Base-by-base conservation (phyloP, 1,140 invertebrate species). In the Hyphantria cunea region DNA sequence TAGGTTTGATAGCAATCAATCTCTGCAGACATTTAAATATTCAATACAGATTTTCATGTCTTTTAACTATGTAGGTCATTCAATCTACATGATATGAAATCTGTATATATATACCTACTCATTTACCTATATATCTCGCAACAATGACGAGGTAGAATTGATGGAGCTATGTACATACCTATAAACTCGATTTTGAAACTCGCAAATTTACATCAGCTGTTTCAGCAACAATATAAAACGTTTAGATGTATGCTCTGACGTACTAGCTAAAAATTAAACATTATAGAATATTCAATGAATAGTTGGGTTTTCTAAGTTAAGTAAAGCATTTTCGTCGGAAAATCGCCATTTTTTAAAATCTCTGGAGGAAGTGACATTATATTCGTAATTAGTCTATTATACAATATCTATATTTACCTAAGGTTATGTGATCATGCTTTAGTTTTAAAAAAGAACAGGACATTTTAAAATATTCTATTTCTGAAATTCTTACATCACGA, bases 21-120 rank as follows among this genome's bases (percentile, higher is more conserved):
- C 14, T 5, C 11, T 33, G 42, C n/a, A 12, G 13, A 13, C 5
- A 17, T 5, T 31, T 50, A 1, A 41, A 41, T 8, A 42, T 59
- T 33, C 17, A n/a, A 44, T 17, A 14, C 5, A 44, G 56, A 37
- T 60, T 42, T 60, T 50, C 11, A 60, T 34, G 56, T 44, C n/a
- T 33, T 50, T 42, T 42, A 34, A 33, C 42, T 42, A 60, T 60
- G 48, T 60, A 60, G 56, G 56, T 60, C 56, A 60, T 15, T 48
- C 39, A 51, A 42, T 17, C 34, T 49, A 59, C 7, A 31, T 49
- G 32, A 50, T 59, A 33, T 32, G 15, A 37, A 44, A 25, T 10
- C 42, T 31, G 13, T 45, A 25, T 59, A 50, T 25, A 3, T 39
- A 51, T 25, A 25, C 17, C 5, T 25, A 25, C 17, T 25, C 17